Conservation (phyloP, 1,140 invertebrate genomes). For the Oncopodura yosiiana region DNA sequence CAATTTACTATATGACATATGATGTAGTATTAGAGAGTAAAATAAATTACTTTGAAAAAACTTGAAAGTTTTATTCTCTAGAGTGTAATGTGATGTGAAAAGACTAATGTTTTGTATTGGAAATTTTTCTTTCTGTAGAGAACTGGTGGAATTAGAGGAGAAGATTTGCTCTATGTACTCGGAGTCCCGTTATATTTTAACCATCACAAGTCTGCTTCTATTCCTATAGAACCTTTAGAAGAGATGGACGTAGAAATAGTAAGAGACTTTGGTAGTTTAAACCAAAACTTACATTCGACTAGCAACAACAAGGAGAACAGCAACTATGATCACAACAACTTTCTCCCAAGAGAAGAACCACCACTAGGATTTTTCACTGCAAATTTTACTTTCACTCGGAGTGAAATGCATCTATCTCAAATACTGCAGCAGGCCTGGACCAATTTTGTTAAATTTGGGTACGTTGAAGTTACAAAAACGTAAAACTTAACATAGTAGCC, state of each 20-base stretch:
- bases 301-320: too few relatives aligned
- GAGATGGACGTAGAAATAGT: conserved; percentile 14
- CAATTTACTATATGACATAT: conserved; percentile 39
- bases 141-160: conserved; percentile 47
- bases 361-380: conserved; percentile 65
- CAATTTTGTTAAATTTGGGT: conserved; percentile 98
- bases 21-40: not conserved
- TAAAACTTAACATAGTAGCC: too few relatives aligned
- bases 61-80: not conserved
- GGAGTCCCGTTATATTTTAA: conserved; percentile 46
- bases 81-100: not conserved
- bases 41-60: not conserved
- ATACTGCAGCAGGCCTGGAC: conserved; percentile 87
- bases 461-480: too few relatives aligned
- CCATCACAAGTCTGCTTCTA: not conserved
- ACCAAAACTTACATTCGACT: too few relatives aligned
- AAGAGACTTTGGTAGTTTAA: too few relatives aligned
- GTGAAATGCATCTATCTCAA: conserved; percentile 78
- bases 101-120: not conserved
- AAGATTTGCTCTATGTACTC: conserved; percentile 52
- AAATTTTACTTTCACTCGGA: conserved; percentile 80
- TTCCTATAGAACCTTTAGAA: not conserved
- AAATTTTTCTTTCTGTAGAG: conserved; percentile 25
- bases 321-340: too few relatives aligned
- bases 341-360: too few relatives aligned